Evolutionary conservation across 53 echinoderm and acorn worm species (phyloP).

Genomic region (Luidia sarsii): DNA sequence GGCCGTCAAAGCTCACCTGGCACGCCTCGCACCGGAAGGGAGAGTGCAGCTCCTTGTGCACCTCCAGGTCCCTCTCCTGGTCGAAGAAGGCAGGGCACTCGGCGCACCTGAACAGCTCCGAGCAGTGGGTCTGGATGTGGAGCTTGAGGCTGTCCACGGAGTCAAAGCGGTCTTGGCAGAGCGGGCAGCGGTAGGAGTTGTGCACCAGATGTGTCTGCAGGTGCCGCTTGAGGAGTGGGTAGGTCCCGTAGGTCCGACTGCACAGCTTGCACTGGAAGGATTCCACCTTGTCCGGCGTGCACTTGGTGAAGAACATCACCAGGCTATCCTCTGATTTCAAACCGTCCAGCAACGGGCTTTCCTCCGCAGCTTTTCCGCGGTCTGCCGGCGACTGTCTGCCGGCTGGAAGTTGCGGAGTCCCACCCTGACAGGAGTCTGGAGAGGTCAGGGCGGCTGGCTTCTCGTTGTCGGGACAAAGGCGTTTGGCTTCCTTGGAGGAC

Average conservation of each 20-base stretch:
- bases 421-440: neutral
- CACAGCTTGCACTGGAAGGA: conserved; percentile 57
- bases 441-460: neutral
- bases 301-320: conserved; percentile 25
- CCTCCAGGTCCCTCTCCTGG: conserved; percentile 39
- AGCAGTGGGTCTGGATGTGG: conserved; percentile 50
- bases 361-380: neutral
- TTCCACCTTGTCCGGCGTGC: neutral
- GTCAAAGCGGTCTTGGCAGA: conserved; percentile 55
- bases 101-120: conserved; percentile 22
- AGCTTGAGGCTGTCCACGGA: conserved; percentile 33
- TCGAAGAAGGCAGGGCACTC: conserved; percentile 66
- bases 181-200: conserved; percentile 67
- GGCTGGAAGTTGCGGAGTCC: neutral
- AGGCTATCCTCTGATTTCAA: conserved; percentile 20
- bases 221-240: conserved; percentile 19
- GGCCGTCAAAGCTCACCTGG: neutral
- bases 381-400: neutral
- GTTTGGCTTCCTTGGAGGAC: neutral
- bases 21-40: conserved; percentile 5
- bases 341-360: neutral
- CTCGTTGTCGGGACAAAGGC: neutral
- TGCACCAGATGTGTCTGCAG: conserved; percentile 62
- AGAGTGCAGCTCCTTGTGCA: conserved; percentile 61
- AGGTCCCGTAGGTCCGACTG: conserved; percentile 14